These are phyloP conservation scores for Scopus umbretta DNA, from an alignment of 2,113 vertebrate genomes.

Conservation along the genomic window DNA sequence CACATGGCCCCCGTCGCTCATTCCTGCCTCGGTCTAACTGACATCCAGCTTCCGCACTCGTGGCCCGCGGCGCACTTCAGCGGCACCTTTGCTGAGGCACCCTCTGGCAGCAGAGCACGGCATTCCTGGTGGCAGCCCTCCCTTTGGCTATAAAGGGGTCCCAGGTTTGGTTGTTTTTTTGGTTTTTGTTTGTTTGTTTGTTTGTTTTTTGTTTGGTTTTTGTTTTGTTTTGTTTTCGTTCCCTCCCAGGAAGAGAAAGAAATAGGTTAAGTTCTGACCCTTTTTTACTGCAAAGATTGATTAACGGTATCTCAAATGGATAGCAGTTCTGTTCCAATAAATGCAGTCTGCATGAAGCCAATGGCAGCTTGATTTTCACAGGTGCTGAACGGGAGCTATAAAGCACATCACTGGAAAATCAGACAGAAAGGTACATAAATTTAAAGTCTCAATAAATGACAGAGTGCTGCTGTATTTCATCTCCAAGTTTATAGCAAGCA, in stretches of 20 bases:
- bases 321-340: not conserved
- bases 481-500: not conserved
- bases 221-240: too few relatives aligned
- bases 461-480: not conserved
- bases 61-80: too few relatives aligned
- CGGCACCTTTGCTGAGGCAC: too few relatives aligned
- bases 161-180: too few relatives aligned
- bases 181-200: too few relatives aligned
- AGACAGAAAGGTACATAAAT: not conserved
- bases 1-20: not conserved
- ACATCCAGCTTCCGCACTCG: not conserved
- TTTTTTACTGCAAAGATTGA: not conserved
- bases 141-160: too few relatives aligned
- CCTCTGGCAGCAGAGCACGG: too few relatives aligned
- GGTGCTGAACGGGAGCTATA: not conserved
- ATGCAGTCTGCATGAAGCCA: accelerated
- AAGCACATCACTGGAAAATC: not conserved
- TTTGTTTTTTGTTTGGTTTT: too few relatives aligned
- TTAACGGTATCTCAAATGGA: accelerated
- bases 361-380: not conserved
- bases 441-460: not conserved
- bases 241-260: too few relatives aligned
- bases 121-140: too few relatives aligned
- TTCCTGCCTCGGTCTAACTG: not conserved
- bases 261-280: not conserved